Conservation (phyloP, 2,113 vertebrate species). For the Embiotoca jacksoni region DNA sequence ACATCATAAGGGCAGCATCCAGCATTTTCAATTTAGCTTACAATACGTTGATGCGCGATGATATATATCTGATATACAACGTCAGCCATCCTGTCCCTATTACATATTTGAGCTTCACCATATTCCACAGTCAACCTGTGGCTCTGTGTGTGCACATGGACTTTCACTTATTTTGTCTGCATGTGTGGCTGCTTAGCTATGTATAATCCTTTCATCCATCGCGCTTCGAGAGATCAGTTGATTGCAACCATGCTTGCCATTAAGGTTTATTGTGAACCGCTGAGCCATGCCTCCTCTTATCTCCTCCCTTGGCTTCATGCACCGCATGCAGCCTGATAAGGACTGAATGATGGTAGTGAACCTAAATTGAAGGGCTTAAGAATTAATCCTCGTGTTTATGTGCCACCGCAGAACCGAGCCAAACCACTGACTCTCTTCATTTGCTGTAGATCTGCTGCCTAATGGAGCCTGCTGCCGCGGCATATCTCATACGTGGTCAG, state of each 20-base stretch:
- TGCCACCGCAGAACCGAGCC: conserved; percentile 40
- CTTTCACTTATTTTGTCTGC: not conserved
- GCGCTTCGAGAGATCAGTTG: conserved; percentile 49
- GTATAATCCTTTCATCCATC: conserved; percentile 41
- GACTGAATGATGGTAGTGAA: conserved; percentile 61
- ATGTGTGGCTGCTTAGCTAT: conserved; percentile 15
- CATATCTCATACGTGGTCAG: conserved; percentile 12
- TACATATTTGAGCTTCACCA: not conserved
- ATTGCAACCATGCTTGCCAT: conserved; percentile 37
- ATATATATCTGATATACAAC: too few relatives aligned
- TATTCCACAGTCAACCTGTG: not conserved
- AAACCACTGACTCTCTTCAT: conserved; percentile 40
- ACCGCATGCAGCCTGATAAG: conserved; percentile 43
- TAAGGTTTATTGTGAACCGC: conserved; percentile 48
- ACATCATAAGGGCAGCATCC: too few relatives aligned
- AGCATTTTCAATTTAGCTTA: too few relatives aligned
- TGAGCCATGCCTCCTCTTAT: conserved; percentile 49
- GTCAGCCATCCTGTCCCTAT: too few relatives aligned
- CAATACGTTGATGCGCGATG: too few relatives aligned
- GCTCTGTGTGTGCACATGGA: not conserved
- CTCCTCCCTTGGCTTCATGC: conserved; percentile 35
- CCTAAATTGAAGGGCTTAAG: conserved; percentile 60
- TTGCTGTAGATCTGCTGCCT: conserved; percentile 55
- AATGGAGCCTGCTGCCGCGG: conserved; percentile 43
- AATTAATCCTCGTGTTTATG: conserved; percentile 74